Base-by-base conservation (phyloP, 2,888 invertebrate species). In the Belgica antarctica region DNA sequence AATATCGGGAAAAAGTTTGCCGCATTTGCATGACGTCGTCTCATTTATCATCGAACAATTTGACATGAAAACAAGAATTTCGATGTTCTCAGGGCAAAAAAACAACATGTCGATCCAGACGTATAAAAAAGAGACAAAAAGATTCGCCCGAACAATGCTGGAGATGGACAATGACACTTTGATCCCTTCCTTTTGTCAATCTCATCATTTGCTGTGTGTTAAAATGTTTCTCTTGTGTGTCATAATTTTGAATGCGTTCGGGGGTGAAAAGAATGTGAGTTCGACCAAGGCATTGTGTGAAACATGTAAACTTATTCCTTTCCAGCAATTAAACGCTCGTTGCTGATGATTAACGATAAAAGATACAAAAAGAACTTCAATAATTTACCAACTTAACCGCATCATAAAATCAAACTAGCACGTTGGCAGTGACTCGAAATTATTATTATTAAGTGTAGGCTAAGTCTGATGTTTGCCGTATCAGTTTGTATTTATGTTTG, bases 321-420 rank as follows among this genome's bases (percentile, higher is more conserved):
- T 59, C 59, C 59, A 59, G 59, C 59, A 59, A 59, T 59, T 59
- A 59, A 59, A 59, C 22, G 59, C 22, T 59, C 59, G n/a, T 46
- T 46, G 5, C 34, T 46, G 15, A 46, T 59, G 59, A 59, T 59
- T 7, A 59, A 25, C 59, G 59, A 59, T 59, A 59, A 59, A 15
- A 5, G 15, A 15, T 7, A 46, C 46, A 15, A 46, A 19, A 22
- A 41, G 15, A 41, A 2, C 27, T 59, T 59, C 27, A 25, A 34
- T 68, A 57, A 68, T 52, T 68, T 28, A 68, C 57, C 47, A 31
- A 68, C 68, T 57, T 52, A 65, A 65, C 65, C 68, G 27, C 68
- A 68, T 57, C 68, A 52, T 68, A 68, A 68, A 68, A 68, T 68
- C 68, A 52, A 68, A 68, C 65, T 2, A 41, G 22, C 41, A 22